Conservation (phyloP, 2,113 vertebrate species). For the Neolamprologus toae region DNA sequence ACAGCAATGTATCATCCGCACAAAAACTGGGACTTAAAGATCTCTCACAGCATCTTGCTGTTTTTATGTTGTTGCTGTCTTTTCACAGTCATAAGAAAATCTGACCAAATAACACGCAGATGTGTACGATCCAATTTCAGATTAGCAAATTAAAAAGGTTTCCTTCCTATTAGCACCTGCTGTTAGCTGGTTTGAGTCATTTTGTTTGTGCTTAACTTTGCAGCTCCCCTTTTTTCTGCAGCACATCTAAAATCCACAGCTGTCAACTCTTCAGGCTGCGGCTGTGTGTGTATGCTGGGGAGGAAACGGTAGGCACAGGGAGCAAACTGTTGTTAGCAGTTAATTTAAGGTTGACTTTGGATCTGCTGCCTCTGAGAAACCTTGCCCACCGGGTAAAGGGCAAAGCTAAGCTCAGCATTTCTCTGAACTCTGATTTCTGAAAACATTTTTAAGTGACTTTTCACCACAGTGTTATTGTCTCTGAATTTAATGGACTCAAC, state of each 20-base stretch:
- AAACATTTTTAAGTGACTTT: slow-evolving; percentile 6
- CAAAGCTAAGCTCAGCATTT: slow-evolving; percentile 33
- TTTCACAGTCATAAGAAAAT: not conserved
- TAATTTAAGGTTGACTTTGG: slow-evolving; percentile 34
- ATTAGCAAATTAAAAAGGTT: not conserved
- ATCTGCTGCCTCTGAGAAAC: not conserved
- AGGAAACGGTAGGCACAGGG: not conserved
- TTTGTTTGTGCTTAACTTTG: slow-evolving; percentile 4
- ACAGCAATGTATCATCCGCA: not conserved
- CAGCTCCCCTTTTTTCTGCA: not conserved
- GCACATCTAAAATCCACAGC: not conserved
- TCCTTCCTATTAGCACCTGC: not conserved
- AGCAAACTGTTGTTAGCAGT: slow-evolving; percentile 7
- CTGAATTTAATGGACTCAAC: not conserved
- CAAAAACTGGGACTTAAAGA: not conserved
- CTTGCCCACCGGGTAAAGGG: not conserved
- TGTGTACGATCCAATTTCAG: not conserved
- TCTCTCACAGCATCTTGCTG: not conserved
- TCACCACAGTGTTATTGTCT: not conserved
- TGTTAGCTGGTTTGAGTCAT: not conserved
- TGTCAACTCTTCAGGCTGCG: not conserved
- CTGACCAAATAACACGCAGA: not conserved
- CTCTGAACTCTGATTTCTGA: not conserved
- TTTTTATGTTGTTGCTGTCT: not conserved
- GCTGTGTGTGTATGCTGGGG: not conserved